These are phyloP conservation scores for Ardeotis arabs DNA, from an alignment of 2,113 vertebrate genomes.

Conservation along the genomic window DNA sequence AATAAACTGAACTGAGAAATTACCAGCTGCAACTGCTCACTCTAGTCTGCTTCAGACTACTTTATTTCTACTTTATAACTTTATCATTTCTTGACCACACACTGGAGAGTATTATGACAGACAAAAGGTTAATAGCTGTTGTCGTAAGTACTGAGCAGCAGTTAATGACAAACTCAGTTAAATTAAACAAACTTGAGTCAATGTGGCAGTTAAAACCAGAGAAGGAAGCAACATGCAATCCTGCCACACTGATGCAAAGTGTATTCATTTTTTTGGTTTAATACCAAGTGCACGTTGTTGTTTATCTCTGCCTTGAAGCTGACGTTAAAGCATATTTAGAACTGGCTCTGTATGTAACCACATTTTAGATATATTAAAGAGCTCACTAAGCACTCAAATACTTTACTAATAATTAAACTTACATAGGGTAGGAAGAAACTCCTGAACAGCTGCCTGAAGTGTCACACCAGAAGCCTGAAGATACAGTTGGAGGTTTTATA, in stretches of 20 bases:
- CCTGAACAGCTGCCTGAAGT: background rate
- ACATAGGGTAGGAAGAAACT: background rate
- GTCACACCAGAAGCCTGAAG: slow-evolving; percentile 14
- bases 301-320: background rate
- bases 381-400: background rate
- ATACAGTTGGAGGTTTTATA: background rate
- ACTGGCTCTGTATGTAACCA: background rate
- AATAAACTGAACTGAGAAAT: background rate
- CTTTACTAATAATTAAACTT: background rate
- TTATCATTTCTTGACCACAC: background rate
- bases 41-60: background rate
- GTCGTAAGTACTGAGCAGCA: background rate
- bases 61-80: background rate
- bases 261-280: background rate
- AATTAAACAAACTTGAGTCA: background rate
- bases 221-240: background rate
- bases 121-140: background rate
- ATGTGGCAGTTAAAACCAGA: background rate
- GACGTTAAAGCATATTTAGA: background rate
- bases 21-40: background rate
- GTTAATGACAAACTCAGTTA: background rate
- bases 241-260: background rate
- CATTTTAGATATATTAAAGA: background rate
- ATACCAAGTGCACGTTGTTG: background rate
- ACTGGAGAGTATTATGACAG: background rate